Evolutionary conservation across 2,888 invertebrate species (phyloP), one percentile per base, ranked within the genome.

Genomic region (Drosophila falleni): DNA sequence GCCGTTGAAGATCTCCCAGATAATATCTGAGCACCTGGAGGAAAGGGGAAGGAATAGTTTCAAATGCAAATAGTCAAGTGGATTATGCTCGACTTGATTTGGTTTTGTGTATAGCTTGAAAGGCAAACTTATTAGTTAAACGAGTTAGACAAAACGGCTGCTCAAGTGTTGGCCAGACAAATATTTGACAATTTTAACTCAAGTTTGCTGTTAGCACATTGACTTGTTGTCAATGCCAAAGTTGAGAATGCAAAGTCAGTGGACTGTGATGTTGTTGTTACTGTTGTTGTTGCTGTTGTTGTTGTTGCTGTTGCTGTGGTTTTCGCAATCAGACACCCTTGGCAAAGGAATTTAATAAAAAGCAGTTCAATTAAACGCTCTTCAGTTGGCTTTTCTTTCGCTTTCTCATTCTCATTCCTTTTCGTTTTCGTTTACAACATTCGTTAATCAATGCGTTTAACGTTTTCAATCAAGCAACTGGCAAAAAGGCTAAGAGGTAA

Each of bases 371-470:
- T 89, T 87, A 87, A 87, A 85, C 79, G 67, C 64, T 74, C 66
- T 80, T 71, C 68, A 64, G 50, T 64, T 55, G 66, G 62, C 49
- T 64, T 63, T 47, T 68, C 51, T 68, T 64, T 49, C 65, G 58
- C 53, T 68, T 49, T 71, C 68, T 68, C 51, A 66, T 64, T 49
- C 65, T 61, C 53, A 70, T 49, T 71, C 68, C 56, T 71, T 61
- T 41, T 64, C 33, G n/a, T 71, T 61, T 41, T 64, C 33, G n/a
- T 42, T 55, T 13, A 56, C 53, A 37, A 51, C 46, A 62, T 67
- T 65, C 76, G 88, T 83, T 88, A 84, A 84, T 84, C 88, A 84
- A 88, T 86, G 84, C 78, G 86, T 86, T 84, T 84, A 84, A 88
- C 86, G 81, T 69, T 84, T 84, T 84, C 86, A 84, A 87, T 84